Conservation (phyloP, 1,140 invertebrate species). For the Lineus longissimus region DNA sequence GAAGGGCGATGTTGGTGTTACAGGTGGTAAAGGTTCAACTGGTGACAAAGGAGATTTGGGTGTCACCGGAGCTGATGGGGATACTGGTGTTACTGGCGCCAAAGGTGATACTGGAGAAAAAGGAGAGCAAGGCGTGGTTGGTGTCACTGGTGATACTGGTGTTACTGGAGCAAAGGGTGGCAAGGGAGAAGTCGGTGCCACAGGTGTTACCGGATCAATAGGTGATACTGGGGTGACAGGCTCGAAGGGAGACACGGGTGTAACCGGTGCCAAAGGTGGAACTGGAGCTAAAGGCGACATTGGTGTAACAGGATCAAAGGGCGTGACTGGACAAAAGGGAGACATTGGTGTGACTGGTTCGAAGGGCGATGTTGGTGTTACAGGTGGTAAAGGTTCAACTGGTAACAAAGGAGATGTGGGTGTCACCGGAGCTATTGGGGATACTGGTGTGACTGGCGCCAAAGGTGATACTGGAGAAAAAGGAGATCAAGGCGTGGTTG, state of each 20-base stretch:
- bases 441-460: no score
- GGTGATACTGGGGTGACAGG: constrained; percentile 10
- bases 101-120: no score
- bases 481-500: no score
- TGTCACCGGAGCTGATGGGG: constrained; percentile 8
- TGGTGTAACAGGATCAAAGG: neutral
- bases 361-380: neutral
- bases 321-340: constrained; percentile 5
- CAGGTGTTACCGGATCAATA: neutral
- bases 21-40: neutral
- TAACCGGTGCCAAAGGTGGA: constrained; percentile 9
- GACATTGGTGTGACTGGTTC: neutral
- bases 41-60: constrained; percentile 10
- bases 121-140: neutral
- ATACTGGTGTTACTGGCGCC: neutral
- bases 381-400: neutral
- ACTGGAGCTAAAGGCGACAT: constrained; percentile 4
- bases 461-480: no score
- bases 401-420: neutral
- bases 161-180: neutral
- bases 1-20: neutral
- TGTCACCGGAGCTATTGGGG: neutral
- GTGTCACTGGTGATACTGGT: constrained; percentile 7
- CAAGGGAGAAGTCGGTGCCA: neutral
- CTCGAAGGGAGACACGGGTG: constrained; percentile 6